Evolutionary conservation across 2,797 vertebrate species (phyloP).

Genomic region (Carcharodon carcharias): DNA sequence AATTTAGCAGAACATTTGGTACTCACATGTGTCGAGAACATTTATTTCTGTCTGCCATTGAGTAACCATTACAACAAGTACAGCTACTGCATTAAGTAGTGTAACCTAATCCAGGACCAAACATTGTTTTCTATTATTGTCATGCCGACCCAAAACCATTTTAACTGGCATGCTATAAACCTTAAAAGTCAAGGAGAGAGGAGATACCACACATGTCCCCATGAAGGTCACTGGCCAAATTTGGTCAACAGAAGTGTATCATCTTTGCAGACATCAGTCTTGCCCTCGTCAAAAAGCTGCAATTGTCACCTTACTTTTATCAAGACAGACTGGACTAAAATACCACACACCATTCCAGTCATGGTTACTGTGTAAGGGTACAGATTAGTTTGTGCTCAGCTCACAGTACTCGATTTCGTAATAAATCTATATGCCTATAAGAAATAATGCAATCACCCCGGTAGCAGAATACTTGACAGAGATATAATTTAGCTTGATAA

Average conservation of each 20-base stretch:
- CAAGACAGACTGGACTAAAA: constrained; percentile 53
- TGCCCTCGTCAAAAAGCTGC: constrained; percentile 73
- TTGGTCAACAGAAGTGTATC: constrained; percentile 70
- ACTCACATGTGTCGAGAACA: not conserved
- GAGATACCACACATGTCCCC: constrained; percentile 51
- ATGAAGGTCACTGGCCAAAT: constrained; percentile 79
- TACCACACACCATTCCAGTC: constrained; percentile 35
- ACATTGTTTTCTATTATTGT: constrained; percentile 37
- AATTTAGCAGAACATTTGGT: constrained; percentile 34
- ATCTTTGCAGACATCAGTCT: constrained; percentile 63
- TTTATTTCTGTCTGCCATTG: constrained; percentile 33
- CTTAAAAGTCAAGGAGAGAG: constrained; percentile 49
- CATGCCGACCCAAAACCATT: constrained; percentile 31
- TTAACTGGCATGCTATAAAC: constrained; percentile 43
- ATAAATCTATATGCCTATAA: not conserved
- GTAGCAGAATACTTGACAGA: not conserved
- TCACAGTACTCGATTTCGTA: not conserved
- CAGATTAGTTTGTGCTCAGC: not conserved
- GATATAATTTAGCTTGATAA: not conserved
- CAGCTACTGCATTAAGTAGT: constrained; percentile 15
- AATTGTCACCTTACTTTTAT: constrained; percentile 82
- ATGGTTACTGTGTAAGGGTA: not conserved
- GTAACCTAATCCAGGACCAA: constrained; percentile 22
- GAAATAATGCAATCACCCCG: not conserved
- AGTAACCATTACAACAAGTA: constrained; percentile 28